Percentiles rank a stretch among this genome's conserved stretches.
Evolutionary conservation across 1,140 invertebrate genomes (phyloP).

Genomic region (Bombyx mandarina): DNA sequence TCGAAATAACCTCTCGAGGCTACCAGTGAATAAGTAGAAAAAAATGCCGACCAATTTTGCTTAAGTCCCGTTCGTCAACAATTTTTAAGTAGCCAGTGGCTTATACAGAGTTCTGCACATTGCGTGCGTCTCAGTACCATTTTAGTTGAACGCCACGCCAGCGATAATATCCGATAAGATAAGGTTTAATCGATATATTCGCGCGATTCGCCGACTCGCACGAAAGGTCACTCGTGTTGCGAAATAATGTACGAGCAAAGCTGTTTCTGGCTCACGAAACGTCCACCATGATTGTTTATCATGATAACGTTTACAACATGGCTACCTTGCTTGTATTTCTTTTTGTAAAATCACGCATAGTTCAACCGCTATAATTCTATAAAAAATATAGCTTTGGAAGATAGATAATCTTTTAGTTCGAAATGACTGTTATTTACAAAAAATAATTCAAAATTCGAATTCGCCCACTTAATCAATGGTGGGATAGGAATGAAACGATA

Average conservation of each 20-base stretch:
- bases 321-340: too few species aligned
- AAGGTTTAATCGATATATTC: conserved; percentile 64
- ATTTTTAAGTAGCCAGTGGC: too few species aligned
- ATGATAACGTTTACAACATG: conserved; percentile 6
- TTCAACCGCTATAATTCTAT: too few species aligned
- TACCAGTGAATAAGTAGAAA: not conserved
- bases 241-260: conserved; percentile 29
- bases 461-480: too few species aligned
- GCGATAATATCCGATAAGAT: conserved; percentile 58
- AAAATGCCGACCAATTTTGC: too few species aligned
- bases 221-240: conserved; percentile 54
- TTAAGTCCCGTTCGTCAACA: too few species aligned
- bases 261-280: conserved; percentile 12
- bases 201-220: conserved; percentile 49
- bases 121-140: conserved; percentile 48
- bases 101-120: conserved; percentile 4
- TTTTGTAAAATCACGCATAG: too few species aligned
- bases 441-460: too few species aligned
- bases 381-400: too few species aligned
- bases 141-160: conserved; percentile 53
- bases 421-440: too few species aligned
- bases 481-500: too few species aligned
- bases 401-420: too few species aligned
- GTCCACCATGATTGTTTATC: conserved; percentile 6
- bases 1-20: not conserved